These are phyloP conservation scores for Papilio aristodemus DNA, from an alignment of 1,140 invertebrate species.

Conservation along the genomic window DNA sequence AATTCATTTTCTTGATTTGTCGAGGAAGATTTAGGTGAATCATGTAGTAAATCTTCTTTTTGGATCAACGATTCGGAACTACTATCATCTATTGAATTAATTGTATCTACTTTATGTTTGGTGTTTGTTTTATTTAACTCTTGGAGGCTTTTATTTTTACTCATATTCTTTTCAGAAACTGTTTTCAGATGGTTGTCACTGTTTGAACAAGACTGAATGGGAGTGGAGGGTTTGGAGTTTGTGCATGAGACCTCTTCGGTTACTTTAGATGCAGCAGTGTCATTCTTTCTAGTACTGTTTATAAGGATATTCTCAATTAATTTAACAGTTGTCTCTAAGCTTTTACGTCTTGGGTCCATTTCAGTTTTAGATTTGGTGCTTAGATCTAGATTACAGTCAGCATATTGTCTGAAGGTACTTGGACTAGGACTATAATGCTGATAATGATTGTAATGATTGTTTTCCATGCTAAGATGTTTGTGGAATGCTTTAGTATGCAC, in stretches of 20 bases:
- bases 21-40: not conserved
- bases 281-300: constrained; percentile 44
- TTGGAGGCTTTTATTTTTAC: not conserved
- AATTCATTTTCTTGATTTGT: constrained; percentile 2
- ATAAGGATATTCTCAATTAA: constrained; percentile 70
- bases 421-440: constrained; percentile 3
- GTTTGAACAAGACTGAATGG: constrained; percentile 4
- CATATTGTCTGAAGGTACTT: constrained; percentile 42
- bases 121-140: not conserved
- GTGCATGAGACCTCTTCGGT: not conserved
- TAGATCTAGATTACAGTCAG: constrained; percentile 50
- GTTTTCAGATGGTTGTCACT: not conserved
- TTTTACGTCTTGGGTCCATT: constrained; percentile 54
- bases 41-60: not conserved
- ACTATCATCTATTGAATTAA: not conserved
- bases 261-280: constrained; percentile 6
- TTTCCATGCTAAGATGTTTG: constrained; percentile 48
- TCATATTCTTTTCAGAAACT: not conserved
- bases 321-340: constrained; percentile 67
- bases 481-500: constrained; percentile 54
- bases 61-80: not conserved
- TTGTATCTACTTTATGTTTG: not conserved
- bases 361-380: constrained; percentile 36
- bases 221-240: constrained; percentile 10
- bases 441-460: constrained; percentile 38